phyloP scores from a whole-genome alignment of 1,140 invertebrate species.

The Diploscapter pachys region DNA sequence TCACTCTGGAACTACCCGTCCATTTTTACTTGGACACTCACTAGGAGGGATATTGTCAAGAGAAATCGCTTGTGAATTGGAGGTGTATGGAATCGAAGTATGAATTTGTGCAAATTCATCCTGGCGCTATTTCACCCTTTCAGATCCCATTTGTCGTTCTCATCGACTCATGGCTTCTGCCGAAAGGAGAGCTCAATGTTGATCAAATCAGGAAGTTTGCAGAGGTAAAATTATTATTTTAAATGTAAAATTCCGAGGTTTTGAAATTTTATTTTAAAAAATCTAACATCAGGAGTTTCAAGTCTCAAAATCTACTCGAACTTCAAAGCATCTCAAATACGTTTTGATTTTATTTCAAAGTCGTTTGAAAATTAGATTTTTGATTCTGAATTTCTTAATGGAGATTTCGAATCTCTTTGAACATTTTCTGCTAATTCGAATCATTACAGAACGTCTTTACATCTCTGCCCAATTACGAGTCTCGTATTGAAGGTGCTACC shows the following conservation, averaged over 20 bases:
- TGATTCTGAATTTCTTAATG: too few relatives aligned
- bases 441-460: slow-evolving; percentile 23
- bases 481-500: slow-evolving; percentile 29
- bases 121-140: slow-evolving; percentile 1
- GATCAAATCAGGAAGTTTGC: slow-evolving; percentile 32
- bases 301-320: too few relatives aligned
- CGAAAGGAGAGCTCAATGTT: slow-evolving; percentile 24
- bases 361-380: too few relatives aligned
- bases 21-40: slow-evolving; percentile 46
- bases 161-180: slow-evolving; percentile 37
- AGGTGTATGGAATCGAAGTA: slow-evolving; percentile 12
- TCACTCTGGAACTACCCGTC: slow-evolving; percentile 5
- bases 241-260: neutral
- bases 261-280: neutral
- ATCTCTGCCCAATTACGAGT: slow-evolving; percentile 24
- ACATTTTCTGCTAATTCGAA: too few relatives aligned
- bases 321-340: too few relatives aligned
- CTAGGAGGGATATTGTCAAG: slow-evolving; percentile 43
- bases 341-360: too few relatives aligned
- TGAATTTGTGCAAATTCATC: neutral
- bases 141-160: slow-evolving; percentile 33
- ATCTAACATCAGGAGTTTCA: neutral
- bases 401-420: too few relatives aligned
- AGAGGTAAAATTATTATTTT: slow-evolving; percentile 3
- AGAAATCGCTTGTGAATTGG: slow-evolving; percentile 41